These are phyloP conservation scores for Drosophila kepulauana DNA, from an alignment of 1,140 invertebrate species.

Conservation along the genomic window DNA sequence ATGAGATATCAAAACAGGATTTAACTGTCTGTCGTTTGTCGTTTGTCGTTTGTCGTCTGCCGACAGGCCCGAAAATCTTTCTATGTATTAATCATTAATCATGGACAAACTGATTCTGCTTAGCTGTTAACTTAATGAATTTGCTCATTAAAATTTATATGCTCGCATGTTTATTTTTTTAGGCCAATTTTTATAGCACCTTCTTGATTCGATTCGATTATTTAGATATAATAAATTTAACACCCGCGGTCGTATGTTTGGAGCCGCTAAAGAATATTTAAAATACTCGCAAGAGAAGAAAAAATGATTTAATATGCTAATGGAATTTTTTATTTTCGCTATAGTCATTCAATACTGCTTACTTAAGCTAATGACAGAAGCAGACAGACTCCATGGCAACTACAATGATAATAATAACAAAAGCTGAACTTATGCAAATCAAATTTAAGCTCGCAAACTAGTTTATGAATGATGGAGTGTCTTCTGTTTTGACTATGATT, in stretches of 20 bases:
- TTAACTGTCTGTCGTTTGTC: constrained; percentile 36
- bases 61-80: constrained; percentile 2
- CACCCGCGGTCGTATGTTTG: background rate
- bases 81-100: constrained; percentile 6
- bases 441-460: constrained; percentile 25
- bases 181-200: constrained; percentile 18
- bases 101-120: background rate
- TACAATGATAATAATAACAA: constrained; percentile 2
- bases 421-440: constrained; percentile 33
- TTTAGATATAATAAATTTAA: background rate
- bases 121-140: constrained; percentile 26
- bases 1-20: constrained; percentile 67
- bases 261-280: constrained; percentile 9
- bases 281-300: background rate
- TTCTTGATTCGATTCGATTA: constrained; percentile 9
- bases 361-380: constrained; percentile 6
- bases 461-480: constrained; percentile 43
- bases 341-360: constrained; percentile 27
- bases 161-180: constrained; percentile 5
- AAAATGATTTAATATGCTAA: constrained; percentile 24
- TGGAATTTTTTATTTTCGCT: constrained; percentile 7
- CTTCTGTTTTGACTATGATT: constrained; percentile 26
- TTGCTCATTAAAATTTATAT: constrained; percentile 13
- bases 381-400: constrained; percentile 14
- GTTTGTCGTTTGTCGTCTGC: background rate